phyloP scores from a whole-genome alignment of 2,888 invertebrate genomes.

The Trichopoda pennipes region DNA sequence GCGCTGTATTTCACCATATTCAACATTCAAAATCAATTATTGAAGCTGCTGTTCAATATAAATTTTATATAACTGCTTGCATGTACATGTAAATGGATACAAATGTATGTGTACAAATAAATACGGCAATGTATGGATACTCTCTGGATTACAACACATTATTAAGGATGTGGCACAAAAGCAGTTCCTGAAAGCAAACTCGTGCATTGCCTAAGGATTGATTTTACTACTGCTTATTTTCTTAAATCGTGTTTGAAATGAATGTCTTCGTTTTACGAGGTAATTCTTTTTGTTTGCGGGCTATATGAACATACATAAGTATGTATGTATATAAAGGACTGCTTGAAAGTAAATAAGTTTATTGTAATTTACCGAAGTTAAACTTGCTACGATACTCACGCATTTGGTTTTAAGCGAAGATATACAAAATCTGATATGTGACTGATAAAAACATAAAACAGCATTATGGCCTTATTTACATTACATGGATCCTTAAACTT shows the following conservation, averaged over 20 bases:
- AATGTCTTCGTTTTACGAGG: conserved; percentile 47
- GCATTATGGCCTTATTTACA: too few relatives aligned
- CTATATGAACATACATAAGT: neutral
- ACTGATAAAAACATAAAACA: neutral
- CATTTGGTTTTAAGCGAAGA: conserved; percentile 1
- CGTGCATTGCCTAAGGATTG: conserved; percentile 78
- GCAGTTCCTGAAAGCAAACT: conserved; percentile 76
- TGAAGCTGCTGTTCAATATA: conserved; percentile 75
- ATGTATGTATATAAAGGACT: neutral
- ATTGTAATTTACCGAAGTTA: conserved; percentile 41
- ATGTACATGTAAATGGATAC: neutral
- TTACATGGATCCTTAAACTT: too few relatives aligned
- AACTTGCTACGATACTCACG: conserved; percentile 29
- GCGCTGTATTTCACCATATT: conserved; percentile 64
- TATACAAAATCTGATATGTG: neutral
- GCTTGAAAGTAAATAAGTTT: conserved; percentile 19
- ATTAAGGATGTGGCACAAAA: conserved; percentile 77
- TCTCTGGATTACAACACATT: conserved; percentile 71
- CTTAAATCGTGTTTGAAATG: conserved; percentile 51
- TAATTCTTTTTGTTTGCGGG: conserved; percentile 60
- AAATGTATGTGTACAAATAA: conserved; percentile 36
- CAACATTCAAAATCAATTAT: conserved; percentile 36
- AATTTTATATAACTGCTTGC: conserved; percentile 67
- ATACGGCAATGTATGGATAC: conserved; percentile 57
- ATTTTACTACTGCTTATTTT: conserved; percentile 72